These are phyloP conservation scores for Otis tarda DNA, from an alignment of 2,113 vertebrate genomes.

Conservation along the genomic window DNA sequence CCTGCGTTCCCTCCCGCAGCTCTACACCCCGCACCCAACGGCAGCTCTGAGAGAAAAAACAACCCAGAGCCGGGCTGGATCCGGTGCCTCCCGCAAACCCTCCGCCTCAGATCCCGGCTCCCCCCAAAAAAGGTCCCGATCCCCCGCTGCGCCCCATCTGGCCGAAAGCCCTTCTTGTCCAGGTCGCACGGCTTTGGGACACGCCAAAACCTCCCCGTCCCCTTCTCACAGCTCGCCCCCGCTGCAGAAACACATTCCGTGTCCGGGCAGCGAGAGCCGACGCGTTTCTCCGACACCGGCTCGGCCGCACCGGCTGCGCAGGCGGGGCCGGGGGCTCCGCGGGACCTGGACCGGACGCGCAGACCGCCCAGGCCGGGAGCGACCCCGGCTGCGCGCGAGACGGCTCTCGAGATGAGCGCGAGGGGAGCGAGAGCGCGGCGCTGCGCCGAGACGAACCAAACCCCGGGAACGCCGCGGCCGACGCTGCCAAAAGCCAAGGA, in stretches of 20 bases:
- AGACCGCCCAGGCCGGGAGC: neutral
- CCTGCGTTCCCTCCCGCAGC: fast-evolving
- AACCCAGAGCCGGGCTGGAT: neutral
- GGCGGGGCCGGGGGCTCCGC: neutral
- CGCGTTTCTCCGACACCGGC: too few relatives aligned
- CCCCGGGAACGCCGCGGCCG: neutral
- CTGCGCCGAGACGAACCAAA: neutral
- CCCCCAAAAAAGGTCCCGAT: neutral
- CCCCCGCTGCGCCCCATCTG: fast-evolving
- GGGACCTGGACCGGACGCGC: neutral
- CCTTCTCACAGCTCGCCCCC: neutral
- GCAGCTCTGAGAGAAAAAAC: too few relatives aligned
- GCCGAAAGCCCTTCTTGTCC: neutral
- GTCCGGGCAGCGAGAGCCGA: fast-evolving
- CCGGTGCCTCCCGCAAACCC: neutral
- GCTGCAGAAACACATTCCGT: neutral
- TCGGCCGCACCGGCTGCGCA: too few relatives aligned
- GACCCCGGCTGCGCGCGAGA: fast-evolving
- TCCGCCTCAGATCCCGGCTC: neutral
- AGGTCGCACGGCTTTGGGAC: neutral
- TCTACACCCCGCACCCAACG: neutral
- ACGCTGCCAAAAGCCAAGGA: fast-evolving
- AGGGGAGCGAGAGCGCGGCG: fast-evolving
- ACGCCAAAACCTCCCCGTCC: neutral
- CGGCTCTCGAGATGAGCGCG: neutral